Percentiles rank a stretch among this genome's conserved stretches.
These are phyloP conservation scores for Folsomia candida DNA, from an alignment of 2,888 invertebrate genomes.

Conservation along the genomic window DNA sequence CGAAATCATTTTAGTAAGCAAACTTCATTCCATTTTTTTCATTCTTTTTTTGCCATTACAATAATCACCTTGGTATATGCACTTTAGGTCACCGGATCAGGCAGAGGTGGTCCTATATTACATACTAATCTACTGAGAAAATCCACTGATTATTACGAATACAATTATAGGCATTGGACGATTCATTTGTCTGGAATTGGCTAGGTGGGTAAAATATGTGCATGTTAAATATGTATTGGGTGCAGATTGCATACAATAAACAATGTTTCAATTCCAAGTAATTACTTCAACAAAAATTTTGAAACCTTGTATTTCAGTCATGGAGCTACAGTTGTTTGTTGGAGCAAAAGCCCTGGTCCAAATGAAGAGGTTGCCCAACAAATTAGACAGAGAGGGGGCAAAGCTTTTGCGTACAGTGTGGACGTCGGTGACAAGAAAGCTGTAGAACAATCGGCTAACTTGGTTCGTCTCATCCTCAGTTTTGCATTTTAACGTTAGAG, in stretches of 20 bases:
- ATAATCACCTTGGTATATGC: too few relatives aligned
- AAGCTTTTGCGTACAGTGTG: constrained; percentile 59
- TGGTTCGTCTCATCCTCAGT: too few relatives aligned
- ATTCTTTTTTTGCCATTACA: constrained; percentile 3
- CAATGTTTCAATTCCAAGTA: too few relatives aligned
- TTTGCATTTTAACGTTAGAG: too few relatives aligned
- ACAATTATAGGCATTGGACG: constrained; percentile 63
- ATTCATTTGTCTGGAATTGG: constrained; percentile 63
- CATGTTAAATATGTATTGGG: too few relatives aligned
- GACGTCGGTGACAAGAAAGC: constrained; percentile 62
- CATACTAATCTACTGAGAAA: background rate
- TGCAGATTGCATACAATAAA: too few relatives aligned
- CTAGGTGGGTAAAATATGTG: too few relatives aligned
- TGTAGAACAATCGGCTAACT: constrained; percentile 49
- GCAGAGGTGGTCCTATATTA: constrained; percentile 59
- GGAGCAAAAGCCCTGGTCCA: constrained; percentile 63
- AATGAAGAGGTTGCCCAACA: constrained; percentile 60
- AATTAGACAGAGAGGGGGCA: constrained; percentile 57
- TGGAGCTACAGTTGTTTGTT: constrained; percentile 65
- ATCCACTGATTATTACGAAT: background rate
- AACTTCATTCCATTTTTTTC: background rate
- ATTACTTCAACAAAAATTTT: too few relatives aligned
- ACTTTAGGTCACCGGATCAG: constrained; percentile 67
- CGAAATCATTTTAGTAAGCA: constrained; percentile 43
- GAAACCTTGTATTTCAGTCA: too few relatives aligned